Conservation (phyloP, 1,140 invertebrate species). For the Caerostris extrusa region DNA sequence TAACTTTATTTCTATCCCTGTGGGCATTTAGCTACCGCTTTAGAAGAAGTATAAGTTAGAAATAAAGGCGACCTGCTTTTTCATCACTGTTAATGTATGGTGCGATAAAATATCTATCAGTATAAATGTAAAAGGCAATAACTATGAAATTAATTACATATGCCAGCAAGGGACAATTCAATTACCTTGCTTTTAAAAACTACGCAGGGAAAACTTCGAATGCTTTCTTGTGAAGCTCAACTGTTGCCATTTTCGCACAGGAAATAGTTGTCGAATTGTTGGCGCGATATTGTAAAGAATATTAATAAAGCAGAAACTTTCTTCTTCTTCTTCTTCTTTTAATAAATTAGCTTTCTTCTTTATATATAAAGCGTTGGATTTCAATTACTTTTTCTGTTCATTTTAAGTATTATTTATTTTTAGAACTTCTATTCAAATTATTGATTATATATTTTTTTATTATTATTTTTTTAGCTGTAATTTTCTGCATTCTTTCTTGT, state of each 20-base stretch:
- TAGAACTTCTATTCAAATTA: background rate
- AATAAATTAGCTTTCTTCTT: background rate
- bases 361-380: background rate
- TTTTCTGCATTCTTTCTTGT: too few relatives aligned
- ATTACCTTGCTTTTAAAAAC: background rate
- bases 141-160: conserved; percentile 27
- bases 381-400: background rate
- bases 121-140: background rate
- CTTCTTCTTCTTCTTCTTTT: background rate
- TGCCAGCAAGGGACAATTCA: background rate
- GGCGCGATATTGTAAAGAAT: background rate
- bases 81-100: background rate
- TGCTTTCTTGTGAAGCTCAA: background rate
- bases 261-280: background rate
- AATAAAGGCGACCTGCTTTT: background rate
- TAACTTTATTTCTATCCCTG: background rate
- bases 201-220: background rate
- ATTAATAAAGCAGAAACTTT: background rate
- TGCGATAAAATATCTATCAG: conserved; percentile 33
- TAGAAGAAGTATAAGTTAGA: background rate
- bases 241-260: background rate
- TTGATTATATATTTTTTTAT: background rate
- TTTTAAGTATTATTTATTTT: background rate
- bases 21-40: background rate
- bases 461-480: background rate